These are phyloP conservation scores for Epinotia brunnichana DNA, from an alignment of 2,888 invertebrate genomes.

Conservation along the genomic window DNA sequence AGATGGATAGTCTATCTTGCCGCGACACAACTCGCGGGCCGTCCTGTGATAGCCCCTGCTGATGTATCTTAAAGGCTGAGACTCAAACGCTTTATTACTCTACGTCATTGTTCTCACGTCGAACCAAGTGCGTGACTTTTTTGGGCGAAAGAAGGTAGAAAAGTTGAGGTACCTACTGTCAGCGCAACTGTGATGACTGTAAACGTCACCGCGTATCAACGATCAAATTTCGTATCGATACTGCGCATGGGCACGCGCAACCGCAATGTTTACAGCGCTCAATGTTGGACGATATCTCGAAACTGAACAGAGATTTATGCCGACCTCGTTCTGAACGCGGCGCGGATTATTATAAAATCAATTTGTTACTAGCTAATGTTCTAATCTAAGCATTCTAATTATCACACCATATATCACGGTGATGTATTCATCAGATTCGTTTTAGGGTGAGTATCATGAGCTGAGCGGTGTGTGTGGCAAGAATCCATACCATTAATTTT, in stretches of 20 bases:
- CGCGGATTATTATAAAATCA: slow-evolving; percentile 24
- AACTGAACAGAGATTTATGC: slow-evolving; percentile 53
- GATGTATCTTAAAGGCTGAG: too few species aligned
- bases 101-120: too few species aligned
- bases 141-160: too few species aligned
- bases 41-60: too few species aligned
- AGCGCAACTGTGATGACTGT: too few species aligned
- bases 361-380: slow-evolving; percentile 28
- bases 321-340: slow-evolving; percentile 45
- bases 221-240: background rate
- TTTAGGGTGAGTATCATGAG: background rate
- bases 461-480: too few species aligned
- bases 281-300: slow-evolving; percentile 49
- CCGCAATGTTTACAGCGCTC: slow-evolving; percentile 30
- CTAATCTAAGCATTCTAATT: slow-evolving; percentile 15
- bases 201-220: background rate
- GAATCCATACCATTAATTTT: too few species aligned
- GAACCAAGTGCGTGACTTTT: too few species aligned
- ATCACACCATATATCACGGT: slow-evolving; percentile 4
- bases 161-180: too few species aligned
- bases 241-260: background rate
- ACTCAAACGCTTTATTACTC: too few species aligned
- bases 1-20: too few species aligned
- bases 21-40: too few species aligned
- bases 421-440: background rate